Percentiles rank a stretch among this genome's conserved stretches.
These are phyloP conservation scores for Scaptomyza pallida DNA, from an alignment of 1,140 invertebrate species.

Conservation along the genomic window DNA sequence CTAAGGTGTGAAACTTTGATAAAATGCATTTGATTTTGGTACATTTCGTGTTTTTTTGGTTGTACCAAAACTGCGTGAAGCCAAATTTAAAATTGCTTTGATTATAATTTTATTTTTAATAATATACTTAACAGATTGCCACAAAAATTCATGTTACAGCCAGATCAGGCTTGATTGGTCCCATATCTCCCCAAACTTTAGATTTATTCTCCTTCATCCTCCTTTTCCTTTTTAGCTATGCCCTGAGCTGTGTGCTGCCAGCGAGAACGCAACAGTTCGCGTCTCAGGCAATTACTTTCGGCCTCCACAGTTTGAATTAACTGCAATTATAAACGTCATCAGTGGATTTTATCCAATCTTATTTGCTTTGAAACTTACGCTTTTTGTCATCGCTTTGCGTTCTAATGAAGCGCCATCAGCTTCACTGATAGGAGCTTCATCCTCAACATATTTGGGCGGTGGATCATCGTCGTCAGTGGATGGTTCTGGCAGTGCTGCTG, in stretches of 20 bases:
- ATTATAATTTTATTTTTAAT: too few relatives aligned
- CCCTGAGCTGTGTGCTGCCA: constrained; percentile 49
- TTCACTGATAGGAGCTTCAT: constrained; percentile 28
- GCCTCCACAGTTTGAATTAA: constrained; percentile 62
- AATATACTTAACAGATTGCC: neutral
- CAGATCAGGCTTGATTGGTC: too few relatives aligned
- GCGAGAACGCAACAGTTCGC: constrained; percentile 70
- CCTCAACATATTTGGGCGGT: constrained; percentile 54
- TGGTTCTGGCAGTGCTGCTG: neutral
- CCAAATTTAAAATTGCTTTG: too few relatives aligned
- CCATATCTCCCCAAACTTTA: too few relatives aligned
- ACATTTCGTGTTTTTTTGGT: too few relatives aligned
- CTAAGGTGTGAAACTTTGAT: neutral
- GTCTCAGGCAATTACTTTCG: constrained; percentile 63
- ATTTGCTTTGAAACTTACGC: constrained; percentile 61
- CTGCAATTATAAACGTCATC: constrained; percentile 26
- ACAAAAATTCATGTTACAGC: neutral
- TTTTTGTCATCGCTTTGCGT: constrained; percentile 64
- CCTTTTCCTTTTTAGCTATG: constrained; percentile 49
- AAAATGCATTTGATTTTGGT: too few relatives aligned
- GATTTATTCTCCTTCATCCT: constrained; percentile 7
- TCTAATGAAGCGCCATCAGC: constrained; percentile 61
- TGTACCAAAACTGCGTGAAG: too few relatives aligned
- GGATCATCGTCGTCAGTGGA: constrained; percentile 41
- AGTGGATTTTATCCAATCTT: too few relatives aligned